Evolutionary conservation across 92 coral and sea anemone genomes (phyloP).

Genomic region (Phenganax subtilis): DNA sequence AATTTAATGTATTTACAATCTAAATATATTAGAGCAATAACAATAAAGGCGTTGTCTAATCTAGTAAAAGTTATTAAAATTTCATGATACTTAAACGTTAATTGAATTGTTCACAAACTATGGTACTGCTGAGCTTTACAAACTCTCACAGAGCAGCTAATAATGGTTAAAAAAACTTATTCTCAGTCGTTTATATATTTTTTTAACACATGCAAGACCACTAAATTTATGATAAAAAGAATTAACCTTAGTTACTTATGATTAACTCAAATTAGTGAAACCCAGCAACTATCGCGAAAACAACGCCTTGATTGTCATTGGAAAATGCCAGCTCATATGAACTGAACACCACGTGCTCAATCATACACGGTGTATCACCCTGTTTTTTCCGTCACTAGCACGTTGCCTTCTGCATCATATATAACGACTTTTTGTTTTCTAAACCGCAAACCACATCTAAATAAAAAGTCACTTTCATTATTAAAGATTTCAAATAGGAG

Average conservation of each 20-base stretch:
- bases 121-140: not conserved
- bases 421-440: conserved; percentile 18
- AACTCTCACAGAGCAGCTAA: too few species aligned
- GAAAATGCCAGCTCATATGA: not conserved
- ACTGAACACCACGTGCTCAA: too few species aligned
- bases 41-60: not conserved
- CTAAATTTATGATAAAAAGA: too few species aligned
- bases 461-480: not conserved
- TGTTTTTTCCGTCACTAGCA: not conserved
- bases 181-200: too few species aligned
- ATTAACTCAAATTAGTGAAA: too few species aligned
- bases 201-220: too few species aligned
- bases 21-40: conserved; percentile 3
- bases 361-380: not conserved
- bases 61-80: not conserved
- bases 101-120: not conserved
- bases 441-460: conserved; percentile 5
- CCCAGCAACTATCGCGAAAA: not conserved
- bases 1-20: not conserved
- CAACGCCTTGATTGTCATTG: not conserved
- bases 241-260: too few species aligned
- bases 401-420: conserved; percentile 29
- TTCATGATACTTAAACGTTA: not conserved
- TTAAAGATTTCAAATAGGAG: too few species aligned
- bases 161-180: too few species aligned